Conservation (phyloP, 2,888 invertebrate species). For the Eilema sororculum region DNA sequence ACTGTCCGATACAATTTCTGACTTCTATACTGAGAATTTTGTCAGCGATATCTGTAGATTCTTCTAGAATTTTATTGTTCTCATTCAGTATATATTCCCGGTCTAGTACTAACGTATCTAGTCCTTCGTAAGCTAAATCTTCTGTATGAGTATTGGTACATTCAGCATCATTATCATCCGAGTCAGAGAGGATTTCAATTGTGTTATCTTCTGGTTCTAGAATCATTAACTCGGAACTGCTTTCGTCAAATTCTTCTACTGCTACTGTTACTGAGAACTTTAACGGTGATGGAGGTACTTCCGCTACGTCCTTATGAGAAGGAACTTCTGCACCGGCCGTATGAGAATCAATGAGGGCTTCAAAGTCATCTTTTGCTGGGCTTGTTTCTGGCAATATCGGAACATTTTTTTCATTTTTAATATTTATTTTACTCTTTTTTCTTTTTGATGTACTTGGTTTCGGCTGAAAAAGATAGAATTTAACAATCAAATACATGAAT, state of each 20-base stretch:
- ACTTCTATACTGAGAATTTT: conserved; percentile 47
- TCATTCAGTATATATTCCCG: conserved; percentile 17
- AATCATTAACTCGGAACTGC: conserved; percentile 3
- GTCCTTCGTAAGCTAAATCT: neutral
- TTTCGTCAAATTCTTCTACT: conserved; percentile 43
- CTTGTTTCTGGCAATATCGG: neutral
- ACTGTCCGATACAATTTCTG: conserved; percentile 50
- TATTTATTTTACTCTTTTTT: too few species aligned
- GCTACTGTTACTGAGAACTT: conserved; percentile 40
- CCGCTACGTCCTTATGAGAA: neutral
- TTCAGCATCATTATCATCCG: neutral
- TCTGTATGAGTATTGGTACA: neutral
- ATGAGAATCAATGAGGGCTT: conserved; percentile 1
- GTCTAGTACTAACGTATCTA: neutral
- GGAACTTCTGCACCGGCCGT: neutral
- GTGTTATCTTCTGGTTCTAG: conserved; percentile 9
- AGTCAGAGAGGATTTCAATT: neutral
- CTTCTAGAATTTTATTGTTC: neutral
- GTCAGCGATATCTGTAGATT: conserved; percentile 44
- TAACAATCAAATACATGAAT: too few species aligned
- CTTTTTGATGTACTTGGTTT: neutral
- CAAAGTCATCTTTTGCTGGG: neutral
- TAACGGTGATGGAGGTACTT: neutral
- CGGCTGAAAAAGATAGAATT: neutral
- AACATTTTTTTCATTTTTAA: too few species aligned